A percentile compares a stretch with the other conserved stretches of the same genome.
Evolutionary conservation across 2,113 vertebrate species (phyloP).

Genomic region (Todiramphus chloris): DNA sequence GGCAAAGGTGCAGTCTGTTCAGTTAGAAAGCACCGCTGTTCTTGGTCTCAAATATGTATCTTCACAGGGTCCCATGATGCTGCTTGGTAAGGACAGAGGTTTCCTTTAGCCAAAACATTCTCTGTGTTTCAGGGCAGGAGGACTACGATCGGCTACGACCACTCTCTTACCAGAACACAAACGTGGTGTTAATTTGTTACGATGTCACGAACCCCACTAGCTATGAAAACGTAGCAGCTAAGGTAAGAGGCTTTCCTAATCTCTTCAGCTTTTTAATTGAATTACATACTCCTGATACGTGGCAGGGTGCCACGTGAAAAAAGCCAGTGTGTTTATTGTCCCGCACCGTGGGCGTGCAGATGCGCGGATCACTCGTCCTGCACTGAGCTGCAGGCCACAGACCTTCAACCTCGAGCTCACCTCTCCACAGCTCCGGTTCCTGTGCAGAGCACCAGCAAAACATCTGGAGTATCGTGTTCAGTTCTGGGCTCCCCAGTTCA

Average conservation of each 20-base stretch:
- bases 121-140: constrained; percentile 86
- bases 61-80: background rate
- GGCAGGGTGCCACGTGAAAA: background rate
- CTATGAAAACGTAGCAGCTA: constrained; percentile 91
- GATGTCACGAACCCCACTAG: constrained; percentile 96
- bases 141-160: constrained; percentile 94
- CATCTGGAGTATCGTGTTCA: background rate
- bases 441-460: background rate
- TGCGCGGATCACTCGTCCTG: background rate
- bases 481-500: too few relatives aligned
- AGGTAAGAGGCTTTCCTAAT: constrained; percentile 76
- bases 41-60: background rate
- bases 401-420: background rate
- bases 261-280: background rate
- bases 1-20: background rate
- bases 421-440: accelerated
- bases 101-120: background rate
- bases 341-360: background rate
- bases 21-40: background rate
- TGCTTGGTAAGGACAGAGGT: background rate
- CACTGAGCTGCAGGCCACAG: background rate
- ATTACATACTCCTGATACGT: background rate
- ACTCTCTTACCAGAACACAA: constrained; percentile 91
- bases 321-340: background rate
- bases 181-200: constrained; percentile 90